Evolutionary conservation across 2,113 vertebrate genomes (phyloP).

Genomic region (Callipepla californica): DNA sequence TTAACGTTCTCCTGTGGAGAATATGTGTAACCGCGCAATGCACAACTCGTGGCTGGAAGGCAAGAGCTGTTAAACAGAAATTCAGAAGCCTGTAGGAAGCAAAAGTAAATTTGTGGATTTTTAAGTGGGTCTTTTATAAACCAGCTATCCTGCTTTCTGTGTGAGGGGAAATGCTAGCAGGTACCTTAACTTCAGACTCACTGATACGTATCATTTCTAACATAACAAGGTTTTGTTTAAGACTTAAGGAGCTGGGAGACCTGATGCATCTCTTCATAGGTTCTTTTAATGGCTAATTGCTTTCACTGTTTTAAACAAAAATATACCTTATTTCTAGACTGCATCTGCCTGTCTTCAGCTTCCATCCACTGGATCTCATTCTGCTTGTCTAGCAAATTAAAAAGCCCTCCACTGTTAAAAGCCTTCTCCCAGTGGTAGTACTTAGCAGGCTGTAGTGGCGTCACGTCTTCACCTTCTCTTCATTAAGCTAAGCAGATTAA

Average conservation of each 20-base stretch:
- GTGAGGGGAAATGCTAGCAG: not conserved
- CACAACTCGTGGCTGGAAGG: not conserved
- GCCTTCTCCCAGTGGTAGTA: slow-evolving; percentile 15
- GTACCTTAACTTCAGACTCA: not conserved
- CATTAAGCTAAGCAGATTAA: slow-evolving; percentile 66
- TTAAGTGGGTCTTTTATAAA: not conserved
- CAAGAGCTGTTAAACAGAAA: not conserved
- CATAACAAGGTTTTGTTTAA: not conserved
- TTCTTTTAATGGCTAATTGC: slow-evolving; percentile 17
- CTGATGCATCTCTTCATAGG: not conserved
- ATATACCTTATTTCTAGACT: not conserved
- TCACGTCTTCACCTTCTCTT: slow-evolving; percentile 48
- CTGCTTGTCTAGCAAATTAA: slow-evolving; percentile 16
- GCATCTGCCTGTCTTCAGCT: not conserved
- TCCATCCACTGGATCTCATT: slow-evolving; percentile 13
- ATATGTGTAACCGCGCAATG: not conserved
- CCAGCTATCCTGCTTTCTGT: not conserved
- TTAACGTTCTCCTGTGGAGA: rapidly evolving
- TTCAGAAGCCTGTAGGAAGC: not conserved
- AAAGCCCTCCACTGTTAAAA: slow-evolving; percentile 45
- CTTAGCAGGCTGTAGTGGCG: not conserved
- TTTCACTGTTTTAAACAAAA: slow-evolving; percentile 11
- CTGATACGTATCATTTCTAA: not conserved
- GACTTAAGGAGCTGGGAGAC: not conserved
- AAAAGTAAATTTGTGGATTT: not conserved